These are phyloP conservation scores for Endotricha flammealis DNA, from an alignment of 2,888 invertebrate genomes.

Conservation along the genomic window DNA sequence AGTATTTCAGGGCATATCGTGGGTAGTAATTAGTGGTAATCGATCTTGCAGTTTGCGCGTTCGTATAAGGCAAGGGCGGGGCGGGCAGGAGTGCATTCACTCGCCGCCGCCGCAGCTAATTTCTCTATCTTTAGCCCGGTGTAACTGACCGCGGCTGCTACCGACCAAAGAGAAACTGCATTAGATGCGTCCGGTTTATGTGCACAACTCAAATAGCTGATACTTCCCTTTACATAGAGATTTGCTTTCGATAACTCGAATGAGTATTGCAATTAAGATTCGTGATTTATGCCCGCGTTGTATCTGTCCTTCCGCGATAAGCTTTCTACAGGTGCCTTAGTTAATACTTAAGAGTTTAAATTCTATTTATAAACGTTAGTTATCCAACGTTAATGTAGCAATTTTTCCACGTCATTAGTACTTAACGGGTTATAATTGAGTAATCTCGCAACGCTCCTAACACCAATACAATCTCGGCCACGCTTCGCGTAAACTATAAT, in stretches of 20 bases:
- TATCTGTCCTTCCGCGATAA: slow-evolving; percentile 7
- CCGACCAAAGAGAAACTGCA: slow-evolving; percentile 69
- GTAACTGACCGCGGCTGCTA: slow-evolving; percentile 69
- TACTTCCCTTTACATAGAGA: slow-evolving; percentile 28
- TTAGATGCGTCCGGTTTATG: slow-evolving; percentile 70
- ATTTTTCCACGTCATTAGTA: slow-evolving; percentile 6
- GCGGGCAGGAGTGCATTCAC: slow-evolving; percentile 62
- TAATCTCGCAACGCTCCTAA: slow-evolving; percentile 3
- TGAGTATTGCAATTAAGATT: slow-evolving; percentile 19
- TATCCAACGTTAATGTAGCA: not conserved
- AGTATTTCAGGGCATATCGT: slow-evolving; percentile 45
- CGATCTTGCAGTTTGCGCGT: slow-evolving; percentile 66
- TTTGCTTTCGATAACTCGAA: slow-evolving; percentile 14
- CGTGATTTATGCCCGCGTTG: slow-evolving; percentile 4
- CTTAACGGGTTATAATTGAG: slow-evolving; percentile 1
- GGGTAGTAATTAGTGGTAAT: slow-evolving; percentile 72
- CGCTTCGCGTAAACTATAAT: slow-evolving; percentile 3
- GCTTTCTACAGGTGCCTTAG: not conserved
- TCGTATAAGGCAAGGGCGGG: slow-evolving; percentile 63
- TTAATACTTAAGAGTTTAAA: not conserved
- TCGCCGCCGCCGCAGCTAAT: slow-evolving; percentile 51
- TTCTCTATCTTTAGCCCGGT: slow-evolving; percentile 76
- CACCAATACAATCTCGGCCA: slow-evolving; percentile 4
- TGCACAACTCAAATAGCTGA: slow-evolving; percentile 43
- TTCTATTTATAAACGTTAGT: too few species aligned